phyloP scores from a whole-genome alignment of 2,113 vertebrate species.

The Zapornia atra region DNA sequence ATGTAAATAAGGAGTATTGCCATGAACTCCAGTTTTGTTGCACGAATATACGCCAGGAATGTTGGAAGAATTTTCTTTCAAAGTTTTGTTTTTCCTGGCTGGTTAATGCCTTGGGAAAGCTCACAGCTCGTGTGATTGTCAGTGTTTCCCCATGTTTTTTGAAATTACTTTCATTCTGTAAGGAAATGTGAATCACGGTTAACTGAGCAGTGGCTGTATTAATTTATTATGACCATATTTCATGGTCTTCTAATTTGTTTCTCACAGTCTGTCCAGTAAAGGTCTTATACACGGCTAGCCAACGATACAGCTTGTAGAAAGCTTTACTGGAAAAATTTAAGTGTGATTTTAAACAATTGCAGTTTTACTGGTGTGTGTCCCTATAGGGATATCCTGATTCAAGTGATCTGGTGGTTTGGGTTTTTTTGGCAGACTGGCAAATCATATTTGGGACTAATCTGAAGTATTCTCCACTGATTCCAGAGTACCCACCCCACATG shows the following conservation, averaged over 20 bases:
- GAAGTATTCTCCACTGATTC: not conserved
- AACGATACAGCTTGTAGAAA: not conserved
- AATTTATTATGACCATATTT: not conserved
- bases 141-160: not conserved
- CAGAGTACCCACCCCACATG: not conserved
- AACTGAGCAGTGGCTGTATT: not conserved
- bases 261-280: not conserved
- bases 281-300: not conserved
- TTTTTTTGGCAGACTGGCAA: not conserved
- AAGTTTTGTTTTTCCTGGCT: not conserved
- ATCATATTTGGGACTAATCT: not conserved
- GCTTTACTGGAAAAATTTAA: not conserved
- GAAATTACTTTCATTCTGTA: not conserved
- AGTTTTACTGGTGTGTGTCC: not conserved
- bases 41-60: not conserved
- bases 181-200: not conserved
- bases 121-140: not conserved
- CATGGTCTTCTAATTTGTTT: not conserved
- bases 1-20: not conserved
- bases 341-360: not conserved
- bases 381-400: not conserved
- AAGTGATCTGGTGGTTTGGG: not conserved
- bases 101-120: not conserved
- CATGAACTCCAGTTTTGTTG: not conserved
- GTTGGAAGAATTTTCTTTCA: not conserved